Percentiles rank a stretch among this genome's conserved stretches.
These are phyloP conservation scores for Stegana nigrithorax DNA, from an alignment of 2,888 invertebrate genomes.

Conservation along the genomic window DNA sequence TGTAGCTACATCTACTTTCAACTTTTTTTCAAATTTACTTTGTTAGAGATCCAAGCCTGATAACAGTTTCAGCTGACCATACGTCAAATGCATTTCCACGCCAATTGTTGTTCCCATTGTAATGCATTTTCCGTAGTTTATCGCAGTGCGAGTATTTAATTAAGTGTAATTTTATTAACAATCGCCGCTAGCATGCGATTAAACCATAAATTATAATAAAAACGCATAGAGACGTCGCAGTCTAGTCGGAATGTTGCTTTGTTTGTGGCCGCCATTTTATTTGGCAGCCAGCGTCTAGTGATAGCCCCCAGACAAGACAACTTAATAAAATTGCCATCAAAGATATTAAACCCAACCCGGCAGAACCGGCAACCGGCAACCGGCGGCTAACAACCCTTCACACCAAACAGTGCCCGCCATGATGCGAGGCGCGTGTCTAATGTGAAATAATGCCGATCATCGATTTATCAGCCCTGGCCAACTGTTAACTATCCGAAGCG, in stretches of 20 bases:
- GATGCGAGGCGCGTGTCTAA: constrained; percentile 22
- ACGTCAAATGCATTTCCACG: no score
- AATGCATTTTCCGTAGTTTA: no score
- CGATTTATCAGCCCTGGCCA: constrained; percentile 6
- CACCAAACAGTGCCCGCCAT: not conserved
- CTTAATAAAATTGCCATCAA: constrained; percentile 2
- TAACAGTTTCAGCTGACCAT: no score
- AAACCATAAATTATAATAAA: constrained; percentile 37
- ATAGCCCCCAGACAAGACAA: not conserved
- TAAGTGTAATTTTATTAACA: constrained; percentile 34
- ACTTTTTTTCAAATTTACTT: no score
- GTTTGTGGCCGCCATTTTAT: not conserved
- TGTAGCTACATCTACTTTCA: no score
- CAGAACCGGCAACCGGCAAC: no score
- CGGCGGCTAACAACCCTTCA: no score
- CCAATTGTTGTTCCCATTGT: no score
- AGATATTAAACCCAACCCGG: no score
- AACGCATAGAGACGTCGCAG: no score
- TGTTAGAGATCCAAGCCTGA: no score
- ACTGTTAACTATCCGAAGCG: constrained; percentile 10
- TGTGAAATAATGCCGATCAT: not conserved
- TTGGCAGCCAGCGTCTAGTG: not conserved
- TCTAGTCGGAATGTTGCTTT: no score
- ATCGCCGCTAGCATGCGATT: constrained; percentile 36
- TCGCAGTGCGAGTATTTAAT: constrained; percentile 29